Evolutionary conservation across 2,888 invertebrate genomes (phyloP), one percentile per base, ranked within the genome.

Genomic region (Tenthredo mesomela): DNA sequence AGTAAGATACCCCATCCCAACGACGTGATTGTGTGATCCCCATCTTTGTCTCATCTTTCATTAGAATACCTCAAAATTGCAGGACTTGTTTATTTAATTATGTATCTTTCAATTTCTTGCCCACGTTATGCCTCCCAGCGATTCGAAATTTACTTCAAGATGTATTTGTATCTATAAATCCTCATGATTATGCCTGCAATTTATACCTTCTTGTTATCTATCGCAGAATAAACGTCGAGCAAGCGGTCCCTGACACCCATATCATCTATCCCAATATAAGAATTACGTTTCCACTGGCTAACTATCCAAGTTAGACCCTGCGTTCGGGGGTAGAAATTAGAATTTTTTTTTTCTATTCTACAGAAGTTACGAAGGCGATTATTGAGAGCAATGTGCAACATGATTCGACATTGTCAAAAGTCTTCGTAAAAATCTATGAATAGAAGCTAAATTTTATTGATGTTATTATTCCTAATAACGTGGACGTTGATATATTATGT

Each of bases 1-100:
- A 80, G 80, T 80, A 80, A 80, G 80, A 80, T 80, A 61, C 80
- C 61, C 61, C n/a, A 37, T 78, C 54, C 80, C 21, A 61, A 80
- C 80, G 61, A 80, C 61, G 80, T 80, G 80, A 80, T 80, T 80
- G 80, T 80, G 25, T 80, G 80, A 80, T 80, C 80, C 80, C 25
- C 21, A 15, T 21, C n/a, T 40, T 25, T 47, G 43, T 50, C 15
- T 21, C 29, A 40, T 21, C 6, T 21, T 21, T 61, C 61, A 37
- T 40, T 67, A 18, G 7, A 77, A 77, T 50, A 54, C 54, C 54
- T 77, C 54, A 29, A 54, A 77, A 77, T 77, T 77, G 5, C 77
- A 77, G 29, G 29, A 50, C 25, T 50, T 25, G 9, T 80, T 80
- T 10, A 37, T 40, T 21, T 25, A 18, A 18, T 29, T 54, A 50